Base-by-base conservation (phyloP, 1,140 invertebrate genomes). In the Euborellia annulipes region DNA sequence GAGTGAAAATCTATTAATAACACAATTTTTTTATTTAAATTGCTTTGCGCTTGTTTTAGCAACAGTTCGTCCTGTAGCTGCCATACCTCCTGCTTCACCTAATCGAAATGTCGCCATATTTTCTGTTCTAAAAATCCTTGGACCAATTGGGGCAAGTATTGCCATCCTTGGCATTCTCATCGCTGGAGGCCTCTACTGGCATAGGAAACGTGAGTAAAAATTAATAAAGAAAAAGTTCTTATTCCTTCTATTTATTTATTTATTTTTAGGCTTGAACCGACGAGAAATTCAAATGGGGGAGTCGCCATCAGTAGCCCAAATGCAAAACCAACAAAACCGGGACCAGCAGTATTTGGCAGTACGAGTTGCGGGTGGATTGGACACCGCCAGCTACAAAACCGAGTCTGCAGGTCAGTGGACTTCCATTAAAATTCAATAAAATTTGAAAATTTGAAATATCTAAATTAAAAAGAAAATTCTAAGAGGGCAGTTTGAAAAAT, bases 311-410 rank as follows among this genome's bases (percentile, higher is more conserved):
- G 70, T 80, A 40, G 77, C 78, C 22, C 78, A 81, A 57, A 64
- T 82, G 45, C 78, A 82, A 58, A 81, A 82, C 61, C 80, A 81
- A 57, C 76, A 76, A 49, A 80, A 79, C 58, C 66, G 78, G 30
- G 79, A 82, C 60, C 77, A 81, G 52, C 78, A 80, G 57, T 81
- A 82, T 60, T 55, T 78, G 42, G 77, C 72, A 2, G 70, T 75
- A 23, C 62, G 50, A 41, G 75, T 49, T 62, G 71, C 41, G 62
- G 69, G 48, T 17, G 52, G 53, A 48, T 62, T 65, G 17, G 67
- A 69, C 53, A 66, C 67, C 11, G 62, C 63, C 3, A 68, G 66
- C 44, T 71, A 64, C 48, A 71, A 71, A 55, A 66, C 68, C 16
- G 69, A 73, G 11, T 50, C 50, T n/a, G 49, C 47, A 52, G 51